These are phyloP conservation scores for Oconnorella tubifera DNA, from an alignment of 2,888 invertebrate species.

Conservation along the genomic window DNA sequence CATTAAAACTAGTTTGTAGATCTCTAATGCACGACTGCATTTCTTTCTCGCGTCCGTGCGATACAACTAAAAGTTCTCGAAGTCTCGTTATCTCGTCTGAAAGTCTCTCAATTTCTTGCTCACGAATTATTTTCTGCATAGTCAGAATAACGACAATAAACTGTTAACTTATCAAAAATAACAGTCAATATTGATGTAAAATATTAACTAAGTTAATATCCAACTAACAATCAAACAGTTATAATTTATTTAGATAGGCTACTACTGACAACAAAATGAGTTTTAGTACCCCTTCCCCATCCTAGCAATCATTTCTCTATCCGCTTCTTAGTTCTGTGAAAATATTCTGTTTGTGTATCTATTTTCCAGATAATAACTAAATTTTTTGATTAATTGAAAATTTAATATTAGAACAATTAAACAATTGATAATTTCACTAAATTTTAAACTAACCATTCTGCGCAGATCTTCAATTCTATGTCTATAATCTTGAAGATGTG, in stretches of 20 bases:
- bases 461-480: constrained; percentile 17
- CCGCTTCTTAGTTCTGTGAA: no score
- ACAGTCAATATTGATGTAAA: neutral
- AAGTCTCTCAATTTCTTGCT: constrained; percentile 17
- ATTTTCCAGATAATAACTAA: no score
- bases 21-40: constrained; percentile 25
- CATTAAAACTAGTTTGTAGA: constrained; percentile 16
- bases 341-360: no score
- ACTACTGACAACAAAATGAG: no score
- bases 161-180: neutral
- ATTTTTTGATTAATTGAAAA: no score
- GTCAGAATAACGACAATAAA: neutral
- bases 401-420: no score
- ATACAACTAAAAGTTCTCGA: constrained; percentile 18
- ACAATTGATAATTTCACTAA: no score
- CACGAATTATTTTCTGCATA: constrained; percentile 18
- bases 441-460: constrained; percentile 19
- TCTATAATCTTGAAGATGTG: constrained; percentile 21
- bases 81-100: constrained; percentile 19
- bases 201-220: neutral
- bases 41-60: constrained; percentile 22
- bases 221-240: no score
- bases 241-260: no score
- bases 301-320: no score
- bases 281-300: no score